Base-by-base conservation (phyloP, 2,797 vertebrate genomes). In the Sandelia bainsii region DNA sequence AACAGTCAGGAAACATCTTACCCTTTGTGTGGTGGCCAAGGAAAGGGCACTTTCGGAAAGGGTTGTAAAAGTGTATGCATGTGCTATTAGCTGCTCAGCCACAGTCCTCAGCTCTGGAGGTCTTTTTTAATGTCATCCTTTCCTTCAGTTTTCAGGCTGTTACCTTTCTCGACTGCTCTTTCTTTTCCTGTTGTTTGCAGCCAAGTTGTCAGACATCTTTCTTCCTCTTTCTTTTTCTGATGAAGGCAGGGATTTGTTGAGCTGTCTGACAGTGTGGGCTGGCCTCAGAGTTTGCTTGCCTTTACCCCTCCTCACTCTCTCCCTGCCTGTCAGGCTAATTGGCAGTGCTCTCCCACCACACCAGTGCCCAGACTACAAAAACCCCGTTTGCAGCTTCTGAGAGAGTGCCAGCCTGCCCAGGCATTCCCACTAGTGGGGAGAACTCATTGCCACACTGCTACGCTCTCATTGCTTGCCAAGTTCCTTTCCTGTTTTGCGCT, bases 361-460 rank as follows among this genome's bases (percentile, higher is more conserved):
- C 79, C 80, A 84, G 64, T 80, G 78, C 72, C 85, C 85, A 82
- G 77, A 86, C 85, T 87, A 87, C 86, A 90, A 86, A 89, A 85
- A 46, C 73, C 83, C 78, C 1, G 79, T 90, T 84, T 80, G 74
- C 82, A 83, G 88, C 74, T 87, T 87, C 68, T 86, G 85, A 90
- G 82, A 83, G 69, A 68, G 80, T 82, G 91, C 90, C 92, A 91
- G 86, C 71, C 86, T 87, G 82, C 86, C 84, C 72, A 79, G 88
- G 90, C 91, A 85, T 92, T 91, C 89, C 89, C 91, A 86, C 81
- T 90, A 79, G 85, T 75, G 84, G 83, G 84, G 86, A 83, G 81
- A 85, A 79, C 82, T 91, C 82, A 49, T 62, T 87, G 83, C 84
- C 86, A 88, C 84, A 77, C 81, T 87, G 83, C 79, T 76, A 63